Conservation (phyloP, 2,888 invertebrate genomes). For the Cheilosia soror region DNA sequence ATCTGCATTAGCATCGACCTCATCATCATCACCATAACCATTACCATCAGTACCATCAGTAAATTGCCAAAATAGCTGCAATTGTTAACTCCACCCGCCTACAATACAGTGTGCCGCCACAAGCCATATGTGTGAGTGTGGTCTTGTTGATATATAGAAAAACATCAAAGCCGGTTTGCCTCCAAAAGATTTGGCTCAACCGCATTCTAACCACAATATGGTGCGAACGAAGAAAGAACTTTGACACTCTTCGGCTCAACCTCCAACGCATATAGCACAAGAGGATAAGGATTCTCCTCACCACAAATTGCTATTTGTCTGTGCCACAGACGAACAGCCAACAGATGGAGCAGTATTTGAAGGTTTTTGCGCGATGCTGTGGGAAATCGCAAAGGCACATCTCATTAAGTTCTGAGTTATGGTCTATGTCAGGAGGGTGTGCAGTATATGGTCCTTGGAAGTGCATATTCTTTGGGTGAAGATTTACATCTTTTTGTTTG, state of each 20-base stretch:
- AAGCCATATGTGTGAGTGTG: neutral
- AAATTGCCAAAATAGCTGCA: constrained; percentile 51
- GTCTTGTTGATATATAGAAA: constrained; percentile 5
- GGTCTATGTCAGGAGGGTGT: constrained; percentile 15
- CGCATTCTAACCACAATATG: constrained; percentile 12
- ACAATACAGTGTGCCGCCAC: neutral
- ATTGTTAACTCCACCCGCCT: constrained; percentile 2
- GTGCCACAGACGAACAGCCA: constrained; percentile 29
- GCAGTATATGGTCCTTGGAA: neutral
- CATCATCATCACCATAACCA: constrained; percentile 29
- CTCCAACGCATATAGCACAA: neutral
- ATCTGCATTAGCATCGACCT: constrained; percentile 39
- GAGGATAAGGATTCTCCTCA: constrained; percentile 9
- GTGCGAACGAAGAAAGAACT: constrained; percentile 20
- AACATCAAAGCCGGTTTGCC: constrained; percentile 53
- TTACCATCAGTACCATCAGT: constrained; percentile 19
- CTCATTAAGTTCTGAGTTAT: constrained; percentile 68
- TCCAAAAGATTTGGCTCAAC: constrained; percentile 4
- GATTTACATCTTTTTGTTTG: constrained; percentile 20
- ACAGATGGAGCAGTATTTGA: constrained; percentile 36
- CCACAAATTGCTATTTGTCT: constrained; percentile 56
- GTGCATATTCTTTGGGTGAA: neutral
- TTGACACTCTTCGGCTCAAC: constrained; percentile 39
- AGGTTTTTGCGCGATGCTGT: constrained; percentile 19
- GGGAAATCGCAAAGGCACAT: constrained; percentile 65